These are phyloP conservation scores for Ranitomeya imitator DNA, from an alignment of 2,113 vertebrate genomes.

Conservation along the genomic window DNA sequence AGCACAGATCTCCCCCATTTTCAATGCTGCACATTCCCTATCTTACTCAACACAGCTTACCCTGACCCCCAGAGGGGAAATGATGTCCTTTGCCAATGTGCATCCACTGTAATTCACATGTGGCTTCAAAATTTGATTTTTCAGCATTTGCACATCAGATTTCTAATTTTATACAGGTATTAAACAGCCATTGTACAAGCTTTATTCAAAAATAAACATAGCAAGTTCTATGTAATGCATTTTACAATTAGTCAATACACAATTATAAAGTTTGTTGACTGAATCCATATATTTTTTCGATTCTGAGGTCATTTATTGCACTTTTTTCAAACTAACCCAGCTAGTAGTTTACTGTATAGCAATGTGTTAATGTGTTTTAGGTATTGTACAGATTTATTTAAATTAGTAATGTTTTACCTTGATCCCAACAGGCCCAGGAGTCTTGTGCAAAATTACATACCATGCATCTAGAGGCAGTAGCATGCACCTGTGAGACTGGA, in stretches of 20 bases:
- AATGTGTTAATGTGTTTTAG: not conserved
- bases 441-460: not conserved
- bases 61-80: too few relatives aligned
- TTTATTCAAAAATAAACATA: too few relatives aligned
- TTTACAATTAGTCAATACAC: not conserved
- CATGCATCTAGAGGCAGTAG: not conserved
- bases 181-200: too few relatives aligned
- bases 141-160: too few relatives aligned
- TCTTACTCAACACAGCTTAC: too few relatives aligned
- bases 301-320: not conserved
- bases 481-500: not conserved
- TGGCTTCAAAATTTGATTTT: too few relatives aligned
- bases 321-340: not conserved
- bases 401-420: not conserved
- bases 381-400: not conserved
- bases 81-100: too few relatives aligned
- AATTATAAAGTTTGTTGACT: not conserved
- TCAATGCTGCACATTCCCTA: too few relatives aligned
- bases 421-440: not conserved
- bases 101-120: too few relatives aligned
- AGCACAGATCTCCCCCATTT: too few relatives aligned
- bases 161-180: too few relatives aligned
- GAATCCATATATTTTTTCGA: not conserved
- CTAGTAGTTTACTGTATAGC: not conserved
- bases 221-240: not conserved